A percentile compares a stretch with the other conserved stretches of the same genome.
Evolutionary conservation across 2,113 vertebrate species (phyloP).

Genomic region (Tringa solitaria): DNA sequence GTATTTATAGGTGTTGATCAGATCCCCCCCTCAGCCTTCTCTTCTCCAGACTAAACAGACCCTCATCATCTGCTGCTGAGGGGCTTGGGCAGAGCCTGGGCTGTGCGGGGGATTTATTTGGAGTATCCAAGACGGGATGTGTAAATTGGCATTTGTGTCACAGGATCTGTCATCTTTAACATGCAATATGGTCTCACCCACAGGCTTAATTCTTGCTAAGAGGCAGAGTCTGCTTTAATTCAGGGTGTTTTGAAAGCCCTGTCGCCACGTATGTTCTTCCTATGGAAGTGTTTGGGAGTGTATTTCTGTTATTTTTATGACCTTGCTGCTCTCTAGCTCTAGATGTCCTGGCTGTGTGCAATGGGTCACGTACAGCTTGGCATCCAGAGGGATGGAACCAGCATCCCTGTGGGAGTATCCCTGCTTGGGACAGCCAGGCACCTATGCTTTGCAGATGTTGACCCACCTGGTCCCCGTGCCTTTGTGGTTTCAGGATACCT

Average conservation of each 20-base stretch:
- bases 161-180: neutral
- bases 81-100: neutral
- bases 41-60: no score
- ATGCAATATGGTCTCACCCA: neutral
- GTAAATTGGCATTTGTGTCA: neutral
- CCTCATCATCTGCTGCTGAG: neutral
- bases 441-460: fast-evolving
- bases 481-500: neutral
- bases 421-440: neutral
- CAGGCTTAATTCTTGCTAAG: neutral
- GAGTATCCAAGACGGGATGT: neutral
- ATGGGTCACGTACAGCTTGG: fast-evolving
- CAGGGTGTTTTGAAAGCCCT: neutral
- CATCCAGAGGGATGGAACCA: neutral
- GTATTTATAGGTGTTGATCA: no score
- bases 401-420: neutral
- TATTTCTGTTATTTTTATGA: neutral
- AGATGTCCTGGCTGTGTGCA: neutral
- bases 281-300: neutral
- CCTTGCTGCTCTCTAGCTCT: neutral
- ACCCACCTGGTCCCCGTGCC: fast-evolving
- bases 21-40: no score
- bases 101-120: neutral
- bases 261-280: neutral
- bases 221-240: neutral